Evolutionary conservation across 1,140 invertebrate genomes (phyloP), one percentile per base, ranked within the genome.

Genomic region (Plectrocnemia conspersa): DNA sequence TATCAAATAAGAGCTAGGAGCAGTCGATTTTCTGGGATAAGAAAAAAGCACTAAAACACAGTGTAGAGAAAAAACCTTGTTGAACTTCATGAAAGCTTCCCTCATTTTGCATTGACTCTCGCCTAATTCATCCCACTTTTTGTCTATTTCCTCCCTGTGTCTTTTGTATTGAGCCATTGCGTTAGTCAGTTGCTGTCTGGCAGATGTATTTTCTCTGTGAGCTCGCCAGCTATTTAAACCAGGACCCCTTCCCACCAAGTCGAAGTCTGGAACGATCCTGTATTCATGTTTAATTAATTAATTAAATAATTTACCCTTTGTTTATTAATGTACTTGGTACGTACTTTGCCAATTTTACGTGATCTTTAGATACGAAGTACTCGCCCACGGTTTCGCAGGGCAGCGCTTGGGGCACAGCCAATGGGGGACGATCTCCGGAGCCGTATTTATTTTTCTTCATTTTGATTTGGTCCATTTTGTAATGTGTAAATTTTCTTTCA

Each of bases 221-320:
- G 73, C 72, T 47, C 74, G 73, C 38, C 79, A 71, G 59, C 77
- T 67, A 41, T 78, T 63, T 2, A 77, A 72, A 47, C 75, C 72
- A 2, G 77, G 77, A 0, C 70, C 75, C 1, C 70, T 66, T n/a
- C 75, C 72, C 1, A 74, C 68, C 0, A 75, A 65, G 50, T 81
- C 78, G 75, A 77, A 80, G 72, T 77, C 73, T 54, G 79, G 78
- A 66, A 77, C 76, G 63, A 78, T 77, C 64, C 78, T 79, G n/a
- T n/a, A n/a, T n/a, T n/a, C n/a, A n/a, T n/a, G n/a, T 36, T n/a
- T 22, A 50, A 38, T 11, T 6, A 9, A 38, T 9, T 10, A 11
- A 9, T 10, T 16, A n/a, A n/a, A n/a, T n/a, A n/a, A n/a, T n/a
- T n/a, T n/a, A n/a, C n/a, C n/a, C n/a, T n/a, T 38, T n/a, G n/a